These are phyloP conservation scores for Drosophila tsacasi DNA, from an alignment of 1,140 invertebrate species.

Conservation along the genomic window DNA sequence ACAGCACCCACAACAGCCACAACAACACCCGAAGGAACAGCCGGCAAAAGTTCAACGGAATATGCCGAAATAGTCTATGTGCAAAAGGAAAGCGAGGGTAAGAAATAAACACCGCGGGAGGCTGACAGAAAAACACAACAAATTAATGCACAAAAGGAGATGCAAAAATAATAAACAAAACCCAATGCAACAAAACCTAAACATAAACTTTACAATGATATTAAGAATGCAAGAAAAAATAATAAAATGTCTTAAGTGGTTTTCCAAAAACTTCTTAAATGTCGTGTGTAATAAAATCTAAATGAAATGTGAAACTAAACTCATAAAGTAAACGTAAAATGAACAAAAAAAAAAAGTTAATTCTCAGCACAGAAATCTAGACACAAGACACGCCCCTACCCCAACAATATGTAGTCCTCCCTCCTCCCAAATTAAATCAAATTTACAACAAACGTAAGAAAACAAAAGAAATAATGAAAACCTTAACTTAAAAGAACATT, in stretches of 20 bases:
- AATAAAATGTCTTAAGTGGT: constrained; percentile 62
- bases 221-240: constrained; percentile 44
- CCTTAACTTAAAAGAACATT: constrained; percentile 48
- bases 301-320: constrained; percentile 68
- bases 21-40: constrained; percentile 46
- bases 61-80: constrained; percentile 88
- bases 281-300: constrained; percentile 74
- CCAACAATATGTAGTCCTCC: constrained; percentile 29
- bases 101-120: constrained; percentile 66
- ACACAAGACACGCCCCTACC: constrained; percentile 43
- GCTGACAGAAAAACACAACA: constrained; percentile 50
- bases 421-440: constrained; percentile 70
- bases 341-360: constrained; percentile 42
- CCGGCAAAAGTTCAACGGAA: constrained; percentile 86
- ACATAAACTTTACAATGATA: constrained; percentile 51
- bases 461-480: constrained; percentile 42
- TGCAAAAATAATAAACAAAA: constrained; percentile 37
- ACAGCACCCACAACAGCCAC: constrained; percentile 76
- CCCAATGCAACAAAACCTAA: constrained; percentile 62
- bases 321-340: constrained; percentile 39
- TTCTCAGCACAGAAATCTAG: constrained; percentile 64
- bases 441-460: constrained; percentile 65
- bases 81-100: constrained; percentile 69
- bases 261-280: constrained; percentile 80
- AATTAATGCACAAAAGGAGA: constrained; percentile 40